Percentiles rank a stretch among this genome's conserved stretches.
phyloP scores from a whole-genome alignment of 2,888 invertebrate species.

The Eledona agricola region DNA sequence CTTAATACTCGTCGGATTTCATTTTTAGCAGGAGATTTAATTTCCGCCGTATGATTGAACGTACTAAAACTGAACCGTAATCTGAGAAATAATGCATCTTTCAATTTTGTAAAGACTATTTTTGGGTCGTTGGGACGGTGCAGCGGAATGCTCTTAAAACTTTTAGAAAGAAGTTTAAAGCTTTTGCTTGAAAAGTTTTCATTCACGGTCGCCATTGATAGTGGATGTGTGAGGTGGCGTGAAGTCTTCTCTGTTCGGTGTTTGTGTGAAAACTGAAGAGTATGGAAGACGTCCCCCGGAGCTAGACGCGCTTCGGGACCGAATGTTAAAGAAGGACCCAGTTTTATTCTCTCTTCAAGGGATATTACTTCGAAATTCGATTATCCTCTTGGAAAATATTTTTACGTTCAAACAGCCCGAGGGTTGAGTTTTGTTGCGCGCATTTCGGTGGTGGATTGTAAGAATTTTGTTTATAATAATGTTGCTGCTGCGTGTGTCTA shows the following conservation, averaged over 20 bases:
- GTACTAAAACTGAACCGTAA: slow-evolving; percentile 22
- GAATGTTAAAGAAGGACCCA: slow-evolving; percentile 7
- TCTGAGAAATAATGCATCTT: slow-evolving; percentile 25
- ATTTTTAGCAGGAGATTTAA: slow-evolving; percentile 48
- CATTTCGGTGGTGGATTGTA: not conserved
- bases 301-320: not conserved
- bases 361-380: slow-evolving; percentile 4
- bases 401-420: not conserved
- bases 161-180: slow-evolving; percentile 18
- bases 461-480: slow-evolving; percentile 1
- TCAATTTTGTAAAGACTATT: too few relatives aligned
- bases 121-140: slow-evolving; percentile 14
- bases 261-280: slow-evolving; percentile 9
- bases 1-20: slow-evolving; percentile 38
- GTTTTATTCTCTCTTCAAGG: slow-evolving; percentile 4
- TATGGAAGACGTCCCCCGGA: slow-evolving; percentile 8
- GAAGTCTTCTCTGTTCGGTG: slow-evolving; percentile 7
- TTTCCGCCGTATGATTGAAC: slow-evolving; percentile 46
- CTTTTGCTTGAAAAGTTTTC: slow-evolving; percentile 20
- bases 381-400: slow-evolving; percentile 1
- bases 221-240: slow-evolving; percentile 14
- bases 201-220: slow-evolving; percentile 22
- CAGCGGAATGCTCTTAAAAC: slow-evolving; percentile 27
- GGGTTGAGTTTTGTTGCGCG: not conserved
- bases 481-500: slow-evolving; percentile 1